phyloP scores from a whole-genome alignment of 2,888 invertebrate genomes.

The Heliconius hortense region DNA sequence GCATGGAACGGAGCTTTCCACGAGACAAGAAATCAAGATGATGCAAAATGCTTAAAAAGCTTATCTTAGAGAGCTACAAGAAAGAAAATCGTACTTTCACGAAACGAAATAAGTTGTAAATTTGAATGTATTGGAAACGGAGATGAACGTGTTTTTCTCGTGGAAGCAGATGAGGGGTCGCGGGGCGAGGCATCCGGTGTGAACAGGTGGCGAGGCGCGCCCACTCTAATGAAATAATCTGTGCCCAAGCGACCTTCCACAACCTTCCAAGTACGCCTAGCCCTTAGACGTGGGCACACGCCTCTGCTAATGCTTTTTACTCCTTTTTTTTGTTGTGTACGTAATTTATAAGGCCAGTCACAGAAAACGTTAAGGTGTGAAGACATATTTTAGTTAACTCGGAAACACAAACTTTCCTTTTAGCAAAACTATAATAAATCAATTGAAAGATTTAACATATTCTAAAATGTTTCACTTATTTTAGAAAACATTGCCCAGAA shows the following conservation, averaged over 20 bases:
- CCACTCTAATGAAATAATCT: slow-evolving; percentile 77
- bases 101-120: slow-evolving; percentile 36
- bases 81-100: slow-evolving; percentile 37
- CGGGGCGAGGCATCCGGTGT: slow-evolving; percentile 72
- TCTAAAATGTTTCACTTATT: neutral
- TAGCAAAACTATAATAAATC: neutral
- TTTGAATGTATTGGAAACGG: slow-evolving; percentile 42
- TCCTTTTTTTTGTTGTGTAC: slow-evolving; percentile 32
- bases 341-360: neutral
- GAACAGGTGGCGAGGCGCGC: slow-evolving; percentile 73
- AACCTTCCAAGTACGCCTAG: slow-evolving; percentile 60
- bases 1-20: slow-evolving; percentile 17
- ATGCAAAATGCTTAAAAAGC: slow-evolving; percentile 21
- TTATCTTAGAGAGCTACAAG: slow-evolving; percentile 27
- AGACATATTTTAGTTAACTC: neutral
- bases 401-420: neutral
- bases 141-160: slow-evolving; percentile 44
- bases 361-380: neutral
- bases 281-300: slow-evolving; percentile 47
- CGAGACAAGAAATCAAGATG: slow-evolving; percentile 23
- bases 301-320: slow-evolving; percentile 42
- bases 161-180: slow-evolving; percentile 46
- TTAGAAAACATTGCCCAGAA: slow-evolving; percentile 1
- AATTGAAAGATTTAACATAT: neutral
- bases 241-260: slow-evolving; percentile 72